Percentiles rank a stretch among this genome's conserved stretches.
phyloP scores from a whole-genome alignment of 2,888 invertebrate genomes.

The Eucriotettix oculatus region DNA sequence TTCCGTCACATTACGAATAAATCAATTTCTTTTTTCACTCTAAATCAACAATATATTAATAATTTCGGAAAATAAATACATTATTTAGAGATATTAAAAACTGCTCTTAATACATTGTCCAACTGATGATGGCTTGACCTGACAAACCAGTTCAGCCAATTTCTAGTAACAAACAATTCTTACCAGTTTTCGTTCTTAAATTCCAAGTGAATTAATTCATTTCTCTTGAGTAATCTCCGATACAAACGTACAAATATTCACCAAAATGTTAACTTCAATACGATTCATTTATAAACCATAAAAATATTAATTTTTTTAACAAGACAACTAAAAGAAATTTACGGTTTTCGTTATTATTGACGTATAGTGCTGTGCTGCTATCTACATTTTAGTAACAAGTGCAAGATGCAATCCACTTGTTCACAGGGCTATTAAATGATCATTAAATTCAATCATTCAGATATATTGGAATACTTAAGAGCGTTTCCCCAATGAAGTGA shows the following conservation, averaged over 20 bases:
- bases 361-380: constrained; percentile 10
- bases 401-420: too few relatives aligned
- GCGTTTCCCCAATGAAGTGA: too few relatives aligned
- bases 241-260: not conserved
- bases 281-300: not conserved
- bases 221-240: not conserved
- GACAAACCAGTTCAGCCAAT: not conserved
- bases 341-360: constrained; percentile 10
- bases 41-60: too few relatives aligned
- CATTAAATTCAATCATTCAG: too few relatives aligned
- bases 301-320: not conserved
- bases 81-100: too few relatives aligned
- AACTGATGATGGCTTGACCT: not conserved
- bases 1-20: too few relatives aligned
- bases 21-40: too few relatives aligned
- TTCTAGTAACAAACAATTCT: not conserved
- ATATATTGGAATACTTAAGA: too few relatives aligned
- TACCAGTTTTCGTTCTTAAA: not conserved
- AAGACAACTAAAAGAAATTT: not conserved
- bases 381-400: constrained; percentile 1
- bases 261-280: not conserved
- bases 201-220: not conserved
- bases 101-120: not conserved
- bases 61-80: too few relatives aligned
- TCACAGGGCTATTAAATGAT: too few relatives aligned